A percentile compares a stretch with the other conserved stretches of the same genome.
Conservation (phyloP, 2,113 vertebrate species). For the Brachirus orientalis region DNA sequence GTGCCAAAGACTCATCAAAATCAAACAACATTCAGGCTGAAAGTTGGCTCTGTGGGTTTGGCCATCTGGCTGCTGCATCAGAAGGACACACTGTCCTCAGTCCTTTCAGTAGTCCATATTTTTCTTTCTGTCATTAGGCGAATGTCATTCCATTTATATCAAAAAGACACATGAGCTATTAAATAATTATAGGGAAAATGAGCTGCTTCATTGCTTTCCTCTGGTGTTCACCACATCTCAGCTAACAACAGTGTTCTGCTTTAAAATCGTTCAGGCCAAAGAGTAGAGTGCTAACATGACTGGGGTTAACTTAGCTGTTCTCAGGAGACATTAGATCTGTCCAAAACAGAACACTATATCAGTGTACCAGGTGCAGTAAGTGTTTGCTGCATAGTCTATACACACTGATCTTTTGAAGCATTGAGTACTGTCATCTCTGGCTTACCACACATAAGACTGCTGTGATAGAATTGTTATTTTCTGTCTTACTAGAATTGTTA, state of each 20-base stretch:
- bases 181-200: conserved; percentile 14
- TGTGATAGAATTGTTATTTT: conserved; percentile 45
- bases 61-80: conserved; percentile 44
- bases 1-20: conserved; percentile 10
- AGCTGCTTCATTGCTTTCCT: background rate
- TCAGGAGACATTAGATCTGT: too few species aligned
- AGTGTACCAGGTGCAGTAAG: conserved; percentile 8
- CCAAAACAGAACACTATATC: background rate
- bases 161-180: conserved; percentile 21
- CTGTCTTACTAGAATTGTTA: conserved; percentile 29
- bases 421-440: conserved; percentile 29
- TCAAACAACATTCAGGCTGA: conserved; percentile 12
- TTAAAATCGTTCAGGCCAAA: background rate
- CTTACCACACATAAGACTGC: conserved; percentile 32
- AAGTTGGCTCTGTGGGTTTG: conserved; percentile 29
- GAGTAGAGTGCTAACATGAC: background rate
- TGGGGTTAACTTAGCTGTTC: background rate
- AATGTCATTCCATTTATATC: conserved; percentile 18
- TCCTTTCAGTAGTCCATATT: conserved; percentile 14
- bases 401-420: conserved; percentile 16
- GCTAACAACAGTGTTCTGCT: too few species aligned
- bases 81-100: conserved; percentile 47
- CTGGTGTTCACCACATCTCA: conserved; percentile 20
- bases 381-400: conserved; percentile 20
- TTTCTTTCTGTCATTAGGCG: conserved; percentile 37